A percentile compares a stretch with the other conserved stretches of the same genome.
These are phyloP conservation scores for Pantherophis guttatus DNA, from an alignment of 2,113 vertebrate species.

Conservation along the genomic window DNA sequence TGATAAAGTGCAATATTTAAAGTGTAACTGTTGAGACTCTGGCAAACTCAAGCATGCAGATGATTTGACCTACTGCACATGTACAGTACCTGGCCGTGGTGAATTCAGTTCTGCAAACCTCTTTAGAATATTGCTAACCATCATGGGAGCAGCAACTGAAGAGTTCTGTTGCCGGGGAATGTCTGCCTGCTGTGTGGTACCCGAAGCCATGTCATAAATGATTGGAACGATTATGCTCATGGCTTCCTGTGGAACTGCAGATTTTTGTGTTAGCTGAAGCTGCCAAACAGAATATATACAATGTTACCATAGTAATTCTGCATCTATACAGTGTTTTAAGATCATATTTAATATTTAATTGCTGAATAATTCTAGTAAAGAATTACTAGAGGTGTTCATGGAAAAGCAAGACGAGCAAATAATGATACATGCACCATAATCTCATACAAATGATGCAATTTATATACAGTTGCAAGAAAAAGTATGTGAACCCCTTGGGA, in stretches of 20 bases:
- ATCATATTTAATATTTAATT: not conserved
- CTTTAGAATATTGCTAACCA: conserved; percentile 97
- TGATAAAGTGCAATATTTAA: conserved; percentile 49
- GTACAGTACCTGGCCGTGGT: conserved; percentile 85
- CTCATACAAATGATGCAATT: not conserved
- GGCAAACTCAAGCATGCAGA: conserved; percentile 34
- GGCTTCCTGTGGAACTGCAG: conserved; percentile 86
- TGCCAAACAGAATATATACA: conserved; percentile 57
- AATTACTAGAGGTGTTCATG: not conserved
- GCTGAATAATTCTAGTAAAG: not conserved
- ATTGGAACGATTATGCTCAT: conserved; percentile 98
- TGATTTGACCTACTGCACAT: conserved; percentile 71
- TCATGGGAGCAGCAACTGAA: conserved; percentile 92
- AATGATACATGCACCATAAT: not conserved
- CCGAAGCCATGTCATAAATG: conserved; percentile 98
- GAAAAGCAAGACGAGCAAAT: not conserved
- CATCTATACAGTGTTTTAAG: not conserved
- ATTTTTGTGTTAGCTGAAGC: conserved; percentile 97
- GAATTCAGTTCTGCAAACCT: conserved; percentile 98
- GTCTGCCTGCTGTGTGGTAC: conserved; percentile 97
- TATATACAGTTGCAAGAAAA: not conserved
- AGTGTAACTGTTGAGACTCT: not conserved
- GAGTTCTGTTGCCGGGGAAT: conserved; percentile 98
- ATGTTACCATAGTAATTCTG: not conserved
- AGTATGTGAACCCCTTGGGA: too few species aligned